These are phyloP conservation scores for Corythoichthys intestinalis DNA, from an alignment of 2,113 vertebrate species.

Conservation along the genomic window DNA sequence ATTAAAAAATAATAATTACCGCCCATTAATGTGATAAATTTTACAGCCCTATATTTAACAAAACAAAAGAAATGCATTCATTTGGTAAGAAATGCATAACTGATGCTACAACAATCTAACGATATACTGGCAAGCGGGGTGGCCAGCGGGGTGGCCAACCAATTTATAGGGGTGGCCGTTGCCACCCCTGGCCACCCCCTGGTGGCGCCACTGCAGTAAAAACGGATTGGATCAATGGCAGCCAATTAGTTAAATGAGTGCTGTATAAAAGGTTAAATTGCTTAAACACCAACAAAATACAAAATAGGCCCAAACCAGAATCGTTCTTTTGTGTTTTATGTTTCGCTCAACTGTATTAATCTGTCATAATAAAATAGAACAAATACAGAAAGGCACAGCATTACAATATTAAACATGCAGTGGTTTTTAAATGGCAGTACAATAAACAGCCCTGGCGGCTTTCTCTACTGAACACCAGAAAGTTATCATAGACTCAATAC, in stretches of 20 bases:
- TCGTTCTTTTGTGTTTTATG: conserved; percentile 35
- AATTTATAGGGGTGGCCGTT: neutral
- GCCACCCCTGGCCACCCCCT: no score
- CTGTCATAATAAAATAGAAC: conserved; percentile 68
- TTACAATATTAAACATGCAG: conserved; percentile 70
- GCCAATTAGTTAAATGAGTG: no score
- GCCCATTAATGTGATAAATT: no score
- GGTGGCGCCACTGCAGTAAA: no score
- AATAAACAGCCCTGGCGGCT: conserved; percentile 60
- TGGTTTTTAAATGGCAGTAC: conserved; percentile 29
- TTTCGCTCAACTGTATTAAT: conserved; percentile 49
- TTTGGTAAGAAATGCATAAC: no score
- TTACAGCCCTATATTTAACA: no score
- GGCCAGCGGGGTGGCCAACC: neutral
- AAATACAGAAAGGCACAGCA: conserved; percentile 73
- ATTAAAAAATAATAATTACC: no score
- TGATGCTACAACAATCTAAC: no score
- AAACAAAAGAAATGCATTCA: no score
- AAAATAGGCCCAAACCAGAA: neutral
- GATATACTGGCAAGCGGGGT: no score
- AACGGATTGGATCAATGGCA: no score
- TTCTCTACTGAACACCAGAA: conserved; percentile 24
- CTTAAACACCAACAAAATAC: neutral
- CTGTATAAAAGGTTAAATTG: neutral
- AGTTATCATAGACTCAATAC: conserved; percentile 50